Evolutionary conservation across 2,797 vertebrate species (phyloP), one percentile per base, ranked within the genome.

Genomic region (Paguma larvata): DNA sequence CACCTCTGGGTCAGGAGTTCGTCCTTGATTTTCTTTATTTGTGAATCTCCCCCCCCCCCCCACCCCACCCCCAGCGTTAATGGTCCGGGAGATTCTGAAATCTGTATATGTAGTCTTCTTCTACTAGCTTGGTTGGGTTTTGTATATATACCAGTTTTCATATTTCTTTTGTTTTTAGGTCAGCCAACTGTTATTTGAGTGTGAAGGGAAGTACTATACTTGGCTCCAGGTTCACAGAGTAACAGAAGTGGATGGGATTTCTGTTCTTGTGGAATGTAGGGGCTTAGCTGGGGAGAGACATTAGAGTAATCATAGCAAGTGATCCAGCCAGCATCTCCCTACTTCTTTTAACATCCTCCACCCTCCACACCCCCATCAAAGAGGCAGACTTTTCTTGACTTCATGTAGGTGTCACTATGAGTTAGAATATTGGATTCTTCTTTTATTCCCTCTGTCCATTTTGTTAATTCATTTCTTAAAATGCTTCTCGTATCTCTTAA

Each of bases 381-480:
- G 38, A 93, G 68, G 38, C 68, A 68, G 12, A 87, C 7, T 21
- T 59, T 46, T 82, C 12, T 88, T 70, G 62, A 82, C 65, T 94
- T 87, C 13, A 14, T 44, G n/a, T 14, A 38, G 25, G 23, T 91
- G 38, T 75, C 44, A 30, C 73, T 14, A 5, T 73, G 82, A 53
- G 41, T 92, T 46, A 63, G 11, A 88, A 63, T 75, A 48, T 62
- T 73, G n/a, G 41, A 41, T 85, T 91, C 68, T 38, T 90, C 44
- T 68, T 75, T 90, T 90, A 72, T 94, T 5, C 25, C 30, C 70
- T 75, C 18, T 77, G 1, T 85, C 63, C 38, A 53, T 32, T 72
- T 32, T 32, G 15, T 73, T 86, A 48, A 92, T 78, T 82, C 32
- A 73, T 75, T 91, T 92, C 75, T 79, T 88, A 56, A 82, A 88